Evolutionary conservation across 2,888 invertebrate species (phyloP).

Genomic region (Dendrolimus pini): DNA sequence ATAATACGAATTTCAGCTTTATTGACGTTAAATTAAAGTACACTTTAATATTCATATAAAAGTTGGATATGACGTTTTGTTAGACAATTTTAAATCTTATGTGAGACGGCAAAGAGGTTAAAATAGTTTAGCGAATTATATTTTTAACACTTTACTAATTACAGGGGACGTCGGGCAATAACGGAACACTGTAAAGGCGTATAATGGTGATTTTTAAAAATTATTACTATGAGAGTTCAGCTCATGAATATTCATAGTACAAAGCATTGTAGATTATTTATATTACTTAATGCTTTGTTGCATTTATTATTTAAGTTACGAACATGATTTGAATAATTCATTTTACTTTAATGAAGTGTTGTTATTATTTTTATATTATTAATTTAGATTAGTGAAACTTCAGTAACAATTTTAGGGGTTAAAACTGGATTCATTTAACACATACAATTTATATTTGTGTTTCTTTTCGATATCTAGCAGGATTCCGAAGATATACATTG

Average conservation of each 20-base stretch:
- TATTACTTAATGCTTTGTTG: constrained; percentile 9
- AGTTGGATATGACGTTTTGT: neutral
- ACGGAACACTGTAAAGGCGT: constrained; percentile 30
- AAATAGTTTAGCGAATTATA: constrained; percentile 6
- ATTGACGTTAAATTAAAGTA: neutral
- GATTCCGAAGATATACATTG: too few species aligned
- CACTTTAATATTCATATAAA: too few species aligned
- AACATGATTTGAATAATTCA: constrained; percentile 4
- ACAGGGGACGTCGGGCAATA: constrained; percentile 4
- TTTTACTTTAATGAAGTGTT: constrained; percentile 9
- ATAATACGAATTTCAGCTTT: constrained; percentile 6
- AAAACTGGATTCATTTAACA: too few species aligned
- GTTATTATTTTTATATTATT: too few species aligned
- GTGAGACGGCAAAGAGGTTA: constrained; percentile 15
- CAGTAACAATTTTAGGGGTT: too few species aligned
- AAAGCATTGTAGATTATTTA: constrained; percentile 11
- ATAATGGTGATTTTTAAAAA: constrained; percentile 33
- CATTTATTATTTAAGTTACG: constrained; percentile 6
- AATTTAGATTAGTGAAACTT: too few species aligned
- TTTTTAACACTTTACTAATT: constrained; percentile 3
- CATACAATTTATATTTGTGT: too few species aligned
- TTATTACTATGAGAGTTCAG: constrained; percentile 27
- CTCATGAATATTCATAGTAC: constrained; percentile 29
- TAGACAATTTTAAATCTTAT: neutral
- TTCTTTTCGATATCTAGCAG: too few species aligned